Evolutionary conservation across 2,888 invertebrate genomes (phyloP).

Genomic region (Seladonia tumulorum): DNA sequence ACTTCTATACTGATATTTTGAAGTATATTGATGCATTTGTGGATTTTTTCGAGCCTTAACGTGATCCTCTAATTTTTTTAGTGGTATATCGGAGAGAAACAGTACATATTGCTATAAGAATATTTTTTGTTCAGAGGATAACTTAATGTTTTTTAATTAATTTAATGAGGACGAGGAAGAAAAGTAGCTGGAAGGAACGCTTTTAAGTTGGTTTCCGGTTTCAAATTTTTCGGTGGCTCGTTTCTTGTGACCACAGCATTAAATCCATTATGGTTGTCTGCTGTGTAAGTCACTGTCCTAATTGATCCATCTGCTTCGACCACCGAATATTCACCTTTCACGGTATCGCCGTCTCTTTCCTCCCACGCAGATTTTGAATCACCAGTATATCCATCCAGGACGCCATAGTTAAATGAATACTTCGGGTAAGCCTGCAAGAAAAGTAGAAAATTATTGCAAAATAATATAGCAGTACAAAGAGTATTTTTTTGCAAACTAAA

Average conservation of each 20-base stretch:
- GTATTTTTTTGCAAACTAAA: too few species aligned
- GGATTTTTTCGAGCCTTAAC: neutral
- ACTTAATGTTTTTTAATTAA: neutral
- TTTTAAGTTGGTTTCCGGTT: conserved; percentile 52
- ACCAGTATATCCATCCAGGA: conserved; percentile 78
- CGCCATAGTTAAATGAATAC: conserved; percentile 80
- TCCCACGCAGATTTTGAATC: conserved; percentile 81
- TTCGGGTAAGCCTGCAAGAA: conserved; percentile 73
- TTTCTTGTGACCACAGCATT: conserved; percentile 78
- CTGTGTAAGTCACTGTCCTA: conserved; percentile 78
- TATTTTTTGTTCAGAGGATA: neutral
- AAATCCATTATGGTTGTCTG: conserved; percentile 78
- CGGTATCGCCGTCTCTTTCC: conserved; percentile 78
- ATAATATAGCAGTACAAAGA: neutral
- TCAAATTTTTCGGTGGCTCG: conserved; percentile 62
- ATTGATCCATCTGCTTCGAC: conserved; percentile 79
- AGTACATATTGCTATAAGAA: neutral
- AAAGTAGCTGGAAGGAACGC: conserved; percentile 55
- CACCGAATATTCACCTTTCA: conserved; percentile 79
- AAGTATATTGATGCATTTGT: neutral
- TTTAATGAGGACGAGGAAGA: conserved; percentile 16
- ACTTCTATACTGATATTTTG: neutral
- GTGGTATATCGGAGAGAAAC: neutral
- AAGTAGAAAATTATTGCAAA: neutral
- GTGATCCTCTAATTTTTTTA: conserved; percentile 5